Percentiles rank a stretch among this genome's conserved stretches.
phyloP scores from a whole-genome alignment of 1,140 invertebrate species.

The Lepidostoma basale region DNA sequence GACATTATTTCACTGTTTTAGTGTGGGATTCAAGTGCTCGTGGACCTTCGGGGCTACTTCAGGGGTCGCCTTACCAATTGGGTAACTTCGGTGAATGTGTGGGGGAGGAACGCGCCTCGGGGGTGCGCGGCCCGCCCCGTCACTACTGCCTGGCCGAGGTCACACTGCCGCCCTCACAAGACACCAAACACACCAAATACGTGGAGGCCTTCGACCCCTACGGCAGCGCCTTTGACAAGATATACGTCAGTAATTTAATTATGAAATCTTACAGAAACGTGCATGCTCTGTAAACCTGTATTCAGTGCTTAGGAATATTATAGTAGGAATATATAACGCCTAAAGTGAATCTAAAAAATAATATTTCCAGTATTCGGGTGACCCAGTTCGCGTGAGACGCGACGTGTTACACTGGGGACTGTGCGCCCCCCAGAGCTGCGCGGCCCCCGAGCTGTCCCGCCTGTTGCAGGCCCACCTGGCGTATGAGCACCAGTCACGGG shows the following conservation, averaged over 20 bases:
- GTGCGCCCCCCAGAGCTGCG: constrained; percentile 17
- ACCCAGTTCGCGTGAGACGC: not conserved
- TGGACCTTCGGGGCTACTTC: constrained; percentile 47
- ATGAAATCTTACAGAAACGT: not conserved
- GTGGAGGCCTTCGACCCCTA: not conserved
- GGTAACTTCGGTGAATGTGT: constrained; percentile 56
- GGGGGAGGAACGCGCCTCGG: constrained; percentile 22
- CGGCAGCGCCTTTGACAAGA: constrained; percentile 1
- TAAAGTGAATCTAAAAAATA: not conserved
- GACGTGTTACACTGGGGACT: constrained; percentile 10
- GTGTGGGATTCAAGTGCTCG: constrained; percentile 54
- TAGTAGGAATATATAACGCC: not conserved
- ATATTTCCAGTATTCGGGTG: not conserved
- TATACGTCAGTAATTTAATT: constrained; percentile 16
- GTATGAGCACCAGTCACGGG: not conserved
- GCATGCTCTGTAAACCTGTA: not conserved
- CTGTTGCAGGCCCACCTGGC: not conserved
- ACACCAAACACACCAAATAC: not conserved
- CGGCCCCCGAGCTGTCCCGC: not conserved
- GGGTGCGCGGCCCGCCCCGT: constrained; percentile 36
- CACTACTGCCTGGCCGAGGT: constrained; percentile 50
- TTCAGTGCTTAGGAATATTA: not conserved
- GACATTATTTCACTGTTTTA: constrained; percentile 38
- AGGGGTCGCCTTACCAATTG: constrained; percentile 49
- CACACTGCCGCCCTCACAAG: constrained; percentile 20